Conservation (phyloP, 2,797 vertebrate species). For the Choloepus didactylus region DNA sequence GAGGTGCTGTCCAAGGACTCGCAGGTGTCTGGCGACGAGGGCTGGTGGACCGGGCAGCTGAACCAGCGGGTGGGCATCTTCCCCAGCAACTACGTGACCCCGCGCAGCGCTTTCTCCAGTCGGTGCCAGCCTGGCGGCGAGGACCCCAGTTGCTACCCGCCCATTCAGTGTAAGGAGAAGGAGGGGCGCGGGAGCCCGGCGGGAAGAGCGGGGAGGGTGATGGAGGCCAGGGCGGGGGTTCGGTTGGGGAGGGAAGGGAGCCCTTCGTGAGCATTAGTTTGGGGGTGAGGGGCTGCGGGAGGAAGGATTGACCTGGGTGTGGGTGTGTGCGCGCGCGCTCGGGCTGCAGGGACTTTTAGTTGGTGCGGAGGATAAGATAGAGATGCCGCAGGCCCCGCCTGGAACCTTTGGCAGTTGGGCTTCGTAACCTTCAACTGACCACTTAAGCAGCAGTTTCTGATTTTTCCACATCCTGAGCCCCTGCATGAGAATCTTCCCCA, state of each 20-base stretch:
- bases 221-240: background rate
- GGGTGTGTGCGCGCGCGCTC: background rate
- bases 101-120: conserved; percentile 90
- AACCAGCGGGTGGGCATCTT: conserved; percentile 94
- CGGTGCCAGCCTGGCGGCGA: conserved; percentile 89
- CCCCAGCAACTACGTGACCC: conserved; percentile 97
- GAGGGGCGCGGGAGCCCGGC: background rate
- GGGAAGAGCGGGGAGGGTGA: background rate
- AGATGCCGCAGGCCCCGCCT: conserved; percentile 62
- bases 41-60: conserved; percentile 98
- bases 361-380: background rate
- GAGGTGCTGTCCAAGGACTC: conserved; percentile 96
- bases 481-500: background rate
- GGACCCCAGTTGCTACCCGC: conserved; percentile 89
- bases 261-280: background rate
- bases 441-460: background rate
- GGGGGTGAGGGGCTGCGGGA: background rate
- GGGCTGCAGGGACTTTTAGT: background rate
- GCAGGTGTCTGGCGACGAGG: conserved; percentile 96
- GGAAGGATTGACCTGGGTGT: background rate
- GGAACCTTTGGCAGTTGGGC: background rate
- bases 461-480: background rate
- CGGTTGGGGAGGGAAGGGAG: background rate
- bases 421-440: conserved; percentile 57
- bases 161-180: conserved; percentile 88